Conservation (phyloP, 1,140 invertebrate genomes). For the Zaprionus davidi region DNA sequence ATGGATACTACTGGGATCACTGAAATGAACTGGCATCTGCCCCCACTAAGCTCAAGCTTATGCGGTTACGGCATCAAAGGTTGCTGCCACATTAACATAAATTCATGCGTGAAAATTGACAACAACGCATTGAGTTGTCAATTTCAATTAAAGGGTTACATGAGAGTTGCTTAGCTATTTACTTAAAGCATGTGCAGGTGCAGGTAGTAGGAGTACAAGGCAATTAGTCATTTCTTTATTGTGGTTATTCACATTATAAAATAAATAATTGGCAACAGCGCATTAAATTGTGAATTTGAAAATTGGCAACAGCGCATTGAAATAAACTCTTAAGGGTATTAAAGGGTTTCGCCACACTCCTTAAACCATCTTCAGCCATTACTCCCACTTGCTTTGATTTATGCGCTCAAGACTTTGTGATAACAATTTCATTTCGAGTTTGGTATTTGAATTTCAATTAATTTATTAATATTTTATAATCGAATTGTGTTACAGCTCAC, state of each 20-base stretch:
- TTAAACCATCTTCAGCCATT: background rate
- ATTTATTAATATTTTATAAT: slow-evolving; percentile 81
- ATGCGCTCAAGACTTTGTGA: slow-evolving; percentile 19
- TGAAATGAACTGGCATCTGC: slow-evolving; percentile 32
- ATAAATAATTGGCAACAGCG: background rate
- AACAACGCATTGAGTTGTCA: slow-evolving; percentile 44
- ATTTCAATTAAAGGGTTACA: slow-evolving; percentile 11
- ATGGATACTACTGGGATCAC: slow-evolving; percentile 45
- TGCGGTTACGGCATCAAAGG: slow-evolving; percentile 48
- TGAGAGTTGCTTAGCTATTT: background rate
- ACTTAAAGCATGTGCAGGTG: background rate
- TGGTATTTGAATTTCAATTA: slow-evolving; percentile 62
- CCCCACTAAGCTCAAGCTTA: slow-evolving; percentile 2
- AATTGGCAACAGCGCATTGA: background rate
- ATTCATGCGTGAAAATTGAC: slow-evolving; percentile 68
- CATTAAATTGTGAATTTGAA: background rate
- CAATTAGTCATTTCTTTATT: background rate
- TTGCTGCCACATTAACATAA: slow-evolving; percentile 74
- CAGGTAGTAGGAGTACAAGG: no score
- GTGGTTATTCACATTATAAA: background rate
- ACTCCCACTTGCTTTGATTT: background rate
- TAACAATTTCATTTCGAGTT: slow-evolving; percentile 29
- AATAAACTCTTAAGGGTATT: background rate
- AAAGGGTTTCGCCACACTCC: background rate
- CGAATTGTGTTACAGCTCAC: slow-evolving; percentile 49